Base-by-base conservation (phyloP, 1,140 invertebrate genomes). In the Plectrocnemia conspersa region DNA sequence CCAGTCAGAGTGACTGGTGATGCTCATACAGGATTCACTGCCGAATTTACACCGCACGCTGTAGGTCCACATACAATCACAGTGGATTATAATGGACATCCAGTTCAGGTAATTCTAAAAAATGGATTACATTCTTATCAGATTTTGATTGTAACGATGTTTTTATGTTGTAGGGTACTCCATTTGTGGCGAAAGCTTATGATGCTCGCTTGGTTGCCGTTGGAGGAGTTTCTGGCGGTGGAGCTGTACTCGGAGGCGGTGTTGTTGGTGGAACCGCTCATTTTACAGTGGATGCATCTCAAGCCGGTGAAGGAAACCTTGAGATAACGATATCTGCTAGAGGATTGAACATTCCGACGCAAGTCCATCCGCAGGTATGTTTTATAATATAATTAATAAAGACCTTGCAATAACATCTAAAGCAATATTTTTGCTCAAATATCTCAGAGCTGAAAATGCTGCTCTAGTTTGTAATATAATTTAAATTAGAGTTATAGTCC, bases 231-330 rank as follows among this genome's bases (percentile, higher is more conserved):
- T 83, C 88, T 56, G 85, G 93, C 46, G 86, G 85, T 7, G 77
- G 88, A 61, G 49, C 18, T 3, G 45, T 49, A 7, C 13, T 16
- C 1, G 49, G 49, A 11, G 47, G 54, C 10, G 91, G 89, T 41
- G 81, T 78, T 15, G 86, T 89, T 38, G 90, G 89, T 22, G 81
- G 92, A 59, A 84, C 89, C 15, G 89, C 93, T 10, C 91, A 94
- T 66, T 92, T 97, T 65, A 89, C 87, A 24, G 95, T 98, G 27
- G 94, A 98, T 77, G 95, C 94, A 5, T 90, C 88, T 59, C 86
- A 93, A 71, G 93, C 95, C 47, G 97, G 97, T 11, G 96, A 98
- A 77, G 97, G 97, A 27, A 98, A 97, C 73, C 75, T 98, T 40
- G 96, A 98, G 77, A 97, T 98, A 29, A 93, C 93, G 16, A 96